Evolutionary conservation across 1,140 invertebrate genomes (phyloP).

Genomic region (Ladona fulva): DNA sequence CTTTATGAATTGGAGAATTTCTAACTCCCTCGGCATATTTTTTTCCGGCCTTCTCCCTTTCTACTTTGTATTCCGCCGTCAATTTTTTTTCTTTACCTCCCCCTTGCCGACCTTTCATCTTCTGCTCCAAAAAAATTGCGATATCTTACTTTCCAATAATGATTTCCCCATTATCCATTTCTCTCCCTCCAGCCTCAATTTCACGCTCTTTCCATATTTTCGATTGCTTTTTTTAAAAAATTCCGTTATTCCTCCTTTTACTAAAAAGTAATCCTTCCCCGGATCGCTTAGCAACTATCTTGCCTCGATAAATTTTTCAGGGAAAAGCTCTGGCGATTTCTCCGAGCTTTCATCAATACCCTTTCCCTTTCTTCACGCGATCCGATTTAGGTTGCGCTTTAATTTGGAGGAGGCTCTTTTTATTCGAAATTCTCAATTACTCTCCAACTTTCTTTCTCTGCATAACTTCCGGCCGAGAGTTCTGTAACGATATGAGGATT

Average conservation of each 20-base stretch:
- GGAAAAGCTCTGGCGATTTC: not conserved
- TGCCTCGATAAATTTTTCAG: not conserved
- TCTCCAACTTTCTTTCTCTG: no score
- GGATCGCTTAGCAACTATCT: not conserved
- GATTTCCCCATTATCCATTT: constrained; percentile 16
- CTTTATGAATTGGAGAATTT: constrained; percentile 17
- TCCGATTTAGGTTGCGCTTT: no score
- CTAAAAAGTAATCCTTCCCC: not conserved
- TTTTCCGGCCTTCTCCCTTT: constrained; percentile 21
- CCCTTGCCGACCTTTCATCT: not conserved
- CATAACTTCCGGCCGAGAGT: no score
- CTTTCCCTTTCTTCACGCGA: no score
- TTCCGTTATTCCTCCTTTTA: not conserved
- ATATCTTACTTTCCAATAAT: not conserved
- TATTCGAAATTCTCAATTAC: no score
- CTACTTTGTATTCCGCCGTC: constrained; percentile 16
- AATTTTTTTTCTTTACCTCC: no score
- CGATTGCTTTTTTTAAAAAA: not conserved
- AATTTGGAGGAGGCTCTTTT: no score
- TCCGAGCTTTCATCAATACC: not conserved
- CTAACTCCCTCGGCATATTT: constrained; percentile 14
- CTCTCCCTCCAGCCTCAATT: constrained; percentile 20
- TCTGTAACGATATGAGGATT: no score
- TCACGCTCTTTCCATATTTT: constrained; percentile 19
- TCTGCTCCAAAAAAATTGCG: not conserved